phyloP scores from a whole-genome alignment of 1,140 invertebrate species.

The Tetramorium alpestre region DNA sequence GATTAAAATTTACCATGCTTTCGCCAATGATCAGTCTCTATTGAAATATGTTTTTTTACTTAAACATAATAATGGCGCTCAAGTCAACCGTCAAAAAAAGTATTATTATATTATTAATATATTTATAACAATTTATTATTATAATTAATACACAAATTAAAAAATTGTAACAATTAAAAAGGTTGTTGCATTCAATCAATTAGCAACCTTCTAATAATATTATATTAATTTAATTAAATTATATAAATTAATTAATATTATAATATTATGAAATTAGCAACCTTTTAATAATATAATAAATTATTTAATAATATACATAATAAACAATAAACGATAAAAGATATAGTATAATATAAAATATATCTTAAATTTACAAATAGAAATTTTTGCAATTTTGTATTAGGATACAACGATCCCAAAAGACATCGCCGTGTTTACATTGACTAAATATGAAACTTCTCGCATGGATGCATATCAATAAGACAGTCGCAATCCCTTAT shows the following conservation, averaged over 20 bases:
- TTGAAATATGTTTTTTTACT: not conserved
- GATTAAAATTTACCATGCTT: not conserved
- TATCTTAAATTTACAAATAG: not conserved
- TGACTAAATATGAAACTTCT: conserved; percentile 27
- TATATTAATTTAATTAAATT: not conserved
- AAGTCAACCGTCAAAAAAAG: not conserved
- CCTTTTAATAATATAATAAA: not conserved
- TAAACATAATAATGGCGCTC: not conserved
- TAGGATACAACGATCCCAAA: not conserved
- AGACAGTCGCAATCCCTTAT: conserved; percentile 35
- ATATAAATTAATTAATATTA: no score
- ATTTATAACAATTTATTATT: not conserved
- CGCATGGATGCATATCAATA: conserved; percentile 27
- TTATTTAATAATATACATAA: not conserved
- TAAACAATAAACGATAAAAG: not conserved
- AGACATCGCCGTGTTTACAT: conserved; percentile 28
- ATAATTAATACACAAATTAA: no score
- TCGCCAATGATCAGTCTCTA: not conserved
- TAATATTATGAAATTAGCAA: not conserved
- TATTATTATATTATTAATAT: not conserved
- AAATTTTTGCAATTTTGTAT: not conserved
- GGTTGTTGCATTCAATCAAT: not conserved
- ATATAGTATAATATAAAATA: not conserved
- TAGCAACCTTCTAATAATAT: not conserved
- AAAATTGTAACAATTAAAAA: not conserved